Base-by-base conservation (phyloP, 2,113 vertebrate species). In the Notothenia rossii region DNA sequence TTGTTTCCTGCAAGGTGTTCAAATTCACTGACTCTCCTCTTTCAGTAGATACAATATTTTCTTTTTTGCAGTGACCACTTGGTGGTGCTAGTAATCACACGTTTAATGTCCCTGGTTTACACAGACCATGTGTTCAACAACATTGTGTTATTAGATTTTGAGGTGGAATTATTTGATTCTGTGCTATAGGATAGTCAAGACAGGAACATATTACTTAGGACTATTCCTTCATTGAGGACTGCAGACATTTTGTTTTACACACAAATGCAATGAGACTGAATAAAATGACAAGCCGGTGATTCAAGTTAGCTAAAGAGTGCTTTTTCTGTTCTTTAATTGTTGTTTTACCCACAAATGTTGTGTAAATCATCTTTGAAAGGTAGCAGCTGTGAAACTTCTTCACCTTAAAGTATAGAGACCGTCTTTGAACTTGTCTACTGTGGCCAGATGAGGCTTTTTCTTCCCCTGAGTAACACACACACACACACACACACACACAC, bases 41-140 rank as follows among this genome's bases (percentile, higher is more conserved):
- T n/a, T 18, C 18, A 40, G 6, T 56, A 51, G 45, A 12, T 59
- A 0, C 50, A 7, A 25, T 53, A 22, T 20, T 78, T 69, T 18
- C 2, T 43, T 77, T 63, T 65, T 65, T 69, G 7, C 22, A 53
- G 46, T 76, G 72, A 65, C 90, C 92, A 92, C 92, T 84, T 78
- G 92, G 86, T 86, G 89, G 89, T 43, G 88, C 81, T 79, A 91
- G 74, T 75, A 79, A 69, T 89, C 89, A 83, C 77, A 75, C n/a
- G 71, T 58, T 51, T 68, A 10, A 53, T 72, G 36, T 49, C 5
- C 29, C 9, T 15, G 0, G 40, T 68, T 51, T 61, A 51, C 36
- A 20, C 8, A 22, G 18, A 20, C 18, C 77, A 68, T 36, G 13
- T 22, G 40, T 29, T 68, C 63, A 62, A n/a, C 25, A 59, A 9